A percentile compares a stretch with the other conserved stretches of the same genome.
Conservation (phyloP, 2,113 vertebrate genomes). For the Pachyramphus minor region DNA sequence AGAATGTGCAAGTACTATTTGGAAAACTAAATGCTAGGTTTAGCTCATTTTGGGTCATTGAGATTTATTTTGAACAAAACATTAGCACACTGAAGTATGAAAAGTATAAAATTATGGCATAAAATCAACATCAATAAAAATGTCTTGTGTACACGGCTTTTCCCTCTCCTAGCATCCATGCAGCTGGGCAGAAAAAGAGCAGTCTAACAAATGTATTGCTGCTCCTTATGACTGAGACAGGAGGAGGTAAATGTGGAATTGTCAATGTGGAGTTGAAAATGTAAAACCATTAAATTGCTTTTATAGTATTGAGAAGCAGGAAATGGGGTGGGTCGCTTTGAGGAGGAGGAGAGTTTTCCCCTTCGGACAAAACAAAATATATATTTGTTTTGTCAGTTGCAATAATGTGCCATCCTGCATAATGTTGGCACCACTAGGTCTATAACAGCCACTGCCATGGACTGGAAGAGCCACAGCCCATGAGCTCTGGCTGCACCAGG, state of each 20-base stretch:
- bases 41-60: slow-evolving; percentile 31
- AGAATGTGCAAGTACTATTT: slow-evolving; percentile 27
- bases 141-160: background rate
- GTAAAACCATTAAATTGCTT: background rate
- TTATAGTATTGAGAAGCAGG: background rate
- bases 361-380: background rate
- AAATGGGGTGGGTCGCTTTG: background rate
- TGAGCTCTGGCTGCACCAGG: background rate
- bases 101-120: slow-evolving; percentile 20
- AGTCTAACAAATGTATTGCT: background rate
- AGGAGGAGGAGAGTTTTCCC: background rate
- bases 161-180: background rate
- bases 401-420: background rate
- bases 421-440: background rate
- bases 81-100: slow-evolving; percentile 7
- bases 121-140: slow-evolving; percentile 21
- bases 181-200: background rate
- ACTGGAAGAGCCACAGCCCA: background rate
- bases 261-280: background rate
- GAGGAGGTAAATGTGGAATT: background rate
- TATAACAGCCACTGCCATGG: background rate
- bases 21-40: slow-evolving; percentile 52
- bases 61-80: slow-evolving; percentile 43
- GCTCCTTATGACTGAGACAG: background rate
- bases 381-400: background rate